A percentile compares a stretch with the other conserved stretches of the same genome.
phyloP scores from a whole-genome alignment of 1,140 invertebrate genomes.

The Diachasmimorpha longicaudata region DNA sequence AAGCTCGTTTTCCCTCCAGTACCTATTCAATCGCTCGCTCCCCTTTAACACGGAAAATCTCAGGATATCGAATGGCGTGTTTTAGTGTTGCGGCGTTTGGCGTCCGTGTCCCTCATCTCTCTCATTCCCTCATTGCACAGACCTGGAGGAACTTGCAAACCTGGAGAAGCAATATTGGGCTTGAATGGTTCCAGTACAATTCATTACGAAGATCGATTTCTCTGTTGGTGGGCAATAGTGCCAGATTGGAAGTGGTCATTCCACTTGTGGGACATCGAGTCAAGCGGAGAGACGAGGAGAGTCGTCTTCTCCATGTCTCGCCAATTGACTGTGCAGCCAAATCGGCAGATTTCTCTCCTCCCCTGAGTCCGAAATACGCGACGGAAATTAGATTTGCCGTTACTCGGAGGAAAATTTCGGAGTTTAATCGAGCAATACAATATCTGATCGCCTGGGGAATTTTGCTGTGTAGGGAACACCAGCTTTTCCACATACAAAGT shows the following conservation, averaged over 20 bases:
- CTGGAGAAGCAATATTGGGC: constrained; percentile 53
- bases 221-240: constrained; percentile 36
- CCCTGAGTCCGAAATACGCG: background rate
- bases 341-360: constrained; percentile 32
- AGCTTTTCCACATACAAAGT: too few species aligned
- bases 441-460: too few species aligned
- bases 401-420: background rate
- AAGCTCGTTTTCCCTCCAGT: background rate
- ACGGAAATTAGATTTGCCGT: background rate
- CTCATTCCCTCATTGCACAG: background rate
- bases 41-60: background rate
- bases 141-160: constrained; percentile 44
- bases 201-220: constrained; percentile 55
- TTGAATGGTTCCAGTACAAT: constrained; percentile 47
- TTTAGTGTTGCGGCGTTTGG: background rate
- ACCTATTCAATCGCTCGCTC: background rate
- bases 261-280: constrained; percentile 6
- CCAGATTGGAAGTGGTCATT: constrained; percentile 51
- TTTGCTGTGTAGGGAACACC: too few species aligned
- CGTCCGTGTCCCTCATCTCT: background rate
- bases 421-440: background rate
- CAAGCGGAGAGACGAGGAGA: background rate
- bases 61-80: background rate
- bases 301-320: constrained; percentile 26
- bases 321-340: constrained; percentile 30